Conservation (phyloP, 2,797 vertebrate species). For the Vultur gryphus region DNA sequence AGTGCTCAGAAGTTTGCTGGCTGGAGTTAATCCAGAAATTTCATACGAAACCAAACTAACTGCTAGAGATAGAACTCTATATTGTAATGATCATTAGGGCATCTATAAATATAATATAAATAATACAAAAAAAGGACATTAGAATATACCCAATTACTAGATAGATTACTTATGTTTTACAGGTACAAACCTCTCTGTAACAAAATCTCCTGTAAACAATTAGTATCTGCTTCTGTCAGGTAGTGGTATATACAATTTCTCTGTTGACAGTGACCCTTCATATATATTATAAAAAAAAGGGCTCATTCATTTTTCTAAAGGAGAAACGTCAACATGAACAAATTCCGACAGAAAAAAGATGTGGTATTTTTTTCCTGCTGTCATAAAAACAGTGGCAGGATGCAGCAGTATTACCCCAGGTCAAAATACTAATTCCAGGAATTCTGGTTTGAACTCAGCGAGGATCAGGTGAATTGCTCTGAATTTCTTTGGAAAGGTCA, state of each 20-base stretch:
- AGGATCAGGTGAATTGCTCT: neutral
- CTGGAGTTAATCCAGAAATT: neutral
- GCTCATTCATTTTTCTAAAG: neutral
- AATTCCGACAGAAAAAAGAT: neutral
- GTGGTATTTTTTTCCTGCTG: too few relatives aligned
- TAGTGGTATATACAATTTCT: neutral
- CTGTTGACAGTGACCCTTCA: neutral
- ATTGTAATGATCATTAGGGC: neutral
- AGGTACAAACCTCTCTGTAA: neutral
- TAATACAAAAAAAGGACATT: neutral
- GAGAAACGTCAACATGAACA: neutral
- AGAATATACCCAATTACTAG: neutral
- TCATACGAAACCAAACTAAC: neutral
- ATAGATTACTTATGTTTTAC: neutral
- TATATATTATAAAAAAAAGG: neutral
- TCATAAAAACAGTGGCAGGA: neutral
- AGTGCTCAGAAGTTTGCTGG: neutral
- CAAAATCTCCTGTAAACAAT: neutral
- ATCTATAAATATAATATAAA: neutral
- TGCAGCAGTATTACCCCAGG: neutral
- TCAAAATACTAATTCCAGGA: neutral
- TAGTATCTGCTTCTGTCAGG: neutral
- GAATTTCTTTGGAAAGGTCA: neutral
- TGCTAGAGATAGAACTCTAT: neutral
- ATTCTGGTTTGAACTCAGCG: neutral